Base-by-base conservation (phyloP, 1,140 invertebrate species). In the Pissodes strobi region DNA sequence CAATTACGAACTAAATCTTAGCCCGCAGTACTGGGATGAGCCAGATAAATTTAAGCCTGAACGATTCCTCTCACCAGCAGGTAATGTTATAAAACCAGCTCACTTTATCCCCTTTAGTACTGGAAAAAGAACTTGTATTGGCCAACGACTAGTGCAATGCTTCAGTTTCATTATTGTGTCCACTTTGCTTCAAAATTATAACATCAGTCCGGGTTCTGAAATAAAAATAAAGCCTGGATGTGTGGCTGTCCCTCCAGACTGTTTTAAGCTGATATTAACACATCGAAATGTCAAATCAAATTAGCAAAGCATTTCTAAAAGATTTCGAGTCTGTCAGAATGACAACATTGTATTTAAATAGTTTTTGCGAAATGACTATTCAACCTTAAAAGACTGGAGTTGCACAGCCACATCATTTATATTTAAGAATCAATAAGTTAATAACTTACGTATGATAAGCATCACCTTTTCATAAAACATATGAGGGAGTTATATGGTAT, bases 41-140 rank as follows among this genome's bases (percentile, higher is more conserved):
- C 87, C 94, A 6, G 70, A 86, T 64, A 78, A 85, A 73, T 92
- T 94, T 80, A 79, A 86, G 72, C 87, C 91, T 10, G 82, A 87
- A 74, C 76, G 92, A 71, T 94, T 94, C 75, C 69, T 93, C 13
- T 84, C 87, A 27, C 64, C 73, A 8, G 72, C 70, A 1, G 82
- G 81, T 57, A 71, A 76, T 12, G 74, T 82, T 1, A 67, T 82
- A 0, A 78, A 81, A 19, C 79, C 80, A 1, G 76, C 89, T 1
- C 85, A 92, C 75, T 95, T 94, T 72, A 79, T 95, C 15, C 93
- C 93, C 0, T 95, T 95, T 78, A 91, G 91, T 66, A 91, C 90
- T 23, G 90, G 93, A 0, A 88, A 91, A 65, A 82, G 94, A 9
- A 91, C 91, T 0, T 96, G 94, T 74, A 88, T 97, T 68, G 94